Base-by-base conservation (phyloP, 2,113 vertebrate species). In the Lagopus muta region DNA sequence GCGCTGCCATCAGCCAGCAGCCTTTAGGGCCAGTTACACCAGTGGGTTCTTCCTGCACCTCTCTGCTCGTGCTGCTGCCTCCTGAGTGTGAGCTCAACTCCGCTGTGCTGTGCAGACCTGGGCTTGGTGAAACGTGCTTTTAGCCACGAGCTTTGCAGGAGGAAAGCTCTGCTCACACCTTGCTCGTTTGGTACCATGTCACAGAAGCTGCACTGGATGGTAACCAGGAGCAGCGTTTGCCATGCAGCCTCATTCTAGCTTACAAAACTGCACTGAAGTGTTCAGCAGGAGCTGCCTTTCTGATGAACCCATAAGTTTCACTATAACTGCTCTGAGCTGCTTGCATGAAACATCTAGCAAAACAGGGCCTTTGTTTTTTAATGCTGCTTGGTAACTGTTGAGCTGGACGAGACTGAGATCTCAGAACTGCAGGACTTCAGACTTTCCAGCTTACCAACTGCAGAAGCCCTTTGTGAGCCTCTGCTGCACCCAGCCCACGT, bases 371-470 rank as follows among this genome's bases (percentile, higher is more conserved):
- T 17, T 22, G 2, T 4, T 8, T 15, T 10, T 14, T 9, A 16
- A 3, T 1, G 28, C 64, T 30, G 71, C 42, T 3, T 0, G 50
- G 50, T 11, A 13, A 4, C 0, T 4, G 30, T 5, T 38, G 19
- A 4, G 45, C 66, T 54, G 79, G 84, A 17, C 11, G 3, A 1
- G 9, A 1, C 24, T 1, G 28, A 60, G 72, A 5, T 30, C 5
- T 4, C 43, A 4, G 32, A 3, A 7, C 12, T 0, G 66, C 24
- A 2, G 43, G 48, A 5, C 8, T 42, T 17, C 8, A 34, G 72
- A 4, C 40, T 15, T 28, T 2, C 50, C 43, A 2, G 8, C 36
- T 25, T 6, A 19, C 36, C 28, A 10, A 4, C 28, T 28, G 0
- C 2, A 16, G 48, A 12, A 34, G 5, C 36, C 36, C 32, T 18